Percentiles rank a stretch among this genome's conserved stretches.
phyloP scores from a whole-genome alignment of 1,140 invertebrate genomes.

The Ips typographus region DNA sequence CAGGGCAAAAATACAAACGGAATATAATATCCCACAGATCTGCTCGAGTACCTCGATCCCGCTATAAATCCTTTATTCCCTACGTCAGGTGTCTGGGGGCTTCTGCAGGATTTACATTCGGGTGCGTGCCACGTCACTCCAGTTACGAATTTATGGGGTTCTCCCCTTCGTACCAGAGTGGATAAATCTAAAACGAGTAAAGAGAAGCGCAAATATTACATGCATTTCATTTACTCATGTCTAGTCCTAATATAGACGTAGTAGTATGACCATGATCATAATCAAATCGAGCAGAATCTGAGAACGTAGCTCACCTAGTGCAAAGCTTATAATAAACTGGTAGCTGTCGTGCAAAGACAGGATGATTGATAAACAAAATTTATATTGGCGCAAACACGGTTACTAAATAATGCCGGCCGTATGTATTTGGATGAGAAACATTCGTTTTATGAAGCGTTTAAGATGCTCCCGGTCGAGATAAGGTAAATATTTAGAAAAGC shows the following conservation, averaged over 20 bases:
- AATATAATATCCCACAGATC: constrained; percentile 11
- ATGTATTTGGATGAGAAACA: constrained; percentile 26
- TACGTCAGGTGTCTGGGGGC: constrained; percentile 12
- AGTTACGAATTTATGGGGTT: constrained; percentile 18
- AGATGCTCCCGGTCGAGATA: constrained; percentile 23
- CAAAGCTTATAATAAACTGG: constrained; percentile 13
- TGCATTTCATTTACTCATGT: too few relatives aligned
- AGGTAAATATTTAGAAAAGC: constrained; percentile 27
- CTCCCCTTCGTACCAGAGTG: not conserved
- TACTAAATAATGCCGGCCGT: constrained; percentile 19
- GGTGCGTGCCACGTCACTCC: constrained; percentile 17
- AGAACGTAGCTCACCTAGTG: not conserved
- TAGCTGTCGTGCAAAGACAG: constrained; percentile 14
- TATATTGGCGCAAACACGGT: constrained; percentile 25
- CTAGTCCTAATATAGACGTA: too few relatives aligned
- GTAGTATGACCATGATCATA: not conserved
- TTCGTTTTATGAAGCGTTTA: constrained; percentile 28
- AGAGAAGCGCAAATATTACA: too few relatives aligned
- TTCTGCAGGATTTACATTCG: constrained; percentile 13
- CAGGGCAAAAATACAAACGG: constrained; percentile 4
- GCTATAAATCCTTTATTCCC: constrained; percentile 24
- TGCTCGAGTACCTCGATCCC: constrained; percentile 11
- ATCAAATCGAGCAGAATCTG: not conserved
- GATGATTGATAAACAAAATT: constrained; percentile 27
- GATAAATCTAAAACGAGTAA: not conserved